Percentiles rank a stretch among this genome's conserved stretches.
Conservation (phyloP, 2,888 invertebrate species). For the Pandemis corylana region DNA sequence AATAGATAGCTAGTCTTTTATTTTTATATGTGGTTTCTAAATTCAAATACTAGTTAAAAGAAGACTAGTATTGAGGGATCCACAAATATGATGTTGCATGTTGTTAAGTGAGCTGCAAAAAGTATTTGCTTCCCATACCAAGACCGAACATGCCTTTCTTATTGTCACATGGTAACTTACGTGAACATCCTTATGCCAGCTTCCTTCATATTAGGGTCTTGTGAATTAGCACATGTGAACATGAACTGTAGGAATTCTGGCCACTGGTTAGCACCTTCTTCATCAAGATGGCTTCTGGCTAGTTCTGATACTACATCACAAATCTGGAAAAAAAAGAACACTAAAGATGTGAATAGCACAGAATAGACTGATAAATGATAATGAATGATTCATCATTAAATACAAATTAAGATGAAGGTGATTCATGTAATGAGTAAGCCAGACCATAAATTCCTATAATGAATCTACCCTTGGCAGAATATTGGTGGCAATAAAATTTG, state of each 20-base stretch:
- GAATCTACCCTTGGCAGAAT: neutral
- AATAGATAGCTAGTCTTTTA: neutral
- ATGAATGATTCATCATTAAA: slow-evolving; percentile 10
- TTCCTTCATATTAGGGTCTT: slow-evolving; percentile 93
- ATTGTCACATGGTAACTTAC: slow-evolving; percentile 76
- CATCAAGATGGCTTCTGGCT: slow-evolving; percentile 96
- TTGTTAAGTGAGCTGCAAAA: slow-evolving; percentile 11
- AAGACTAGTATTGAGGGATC: slow-evolving; percentile 35
- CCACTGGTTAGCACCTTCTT: slow-evolving; percentile 98
- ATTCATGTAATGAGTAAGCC: slow-evolving; percentile 29
- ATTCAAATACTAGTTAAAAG: slow-evolving; percentile 29
- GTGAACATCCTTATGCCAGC: slow-evolving; percentile 97
- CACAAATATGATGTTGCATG: slow-evolving; percentile 37
- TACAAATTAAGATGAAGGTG: neutral
- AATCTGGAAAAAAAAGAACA: slow-evolving; percentile 70
- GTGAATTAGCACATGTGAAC: slow-evolving; percentile 96
- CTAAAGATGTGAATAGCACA: slow-evolving; percentile 11
- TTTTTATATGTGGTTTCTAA: slow-evolving; percentile 7
- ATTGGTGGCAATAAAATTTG: neutral
- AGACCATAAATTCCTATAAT: neutral
- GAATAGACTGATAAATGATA: slow-evolving; percentile 3
- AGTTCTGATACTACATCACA: slow-evolving; percentile 99
- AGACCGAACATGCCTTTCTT: neutral
- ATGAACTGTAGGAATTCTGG: slow-evolving; percentile 97
- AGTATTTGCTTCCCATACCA: neutral